These are phyloP conservation scores for Himantopus leucocephalus DNA, from an alignment of 2,113 vertebrate genomes.

Conservation along the genomic window DNA sequence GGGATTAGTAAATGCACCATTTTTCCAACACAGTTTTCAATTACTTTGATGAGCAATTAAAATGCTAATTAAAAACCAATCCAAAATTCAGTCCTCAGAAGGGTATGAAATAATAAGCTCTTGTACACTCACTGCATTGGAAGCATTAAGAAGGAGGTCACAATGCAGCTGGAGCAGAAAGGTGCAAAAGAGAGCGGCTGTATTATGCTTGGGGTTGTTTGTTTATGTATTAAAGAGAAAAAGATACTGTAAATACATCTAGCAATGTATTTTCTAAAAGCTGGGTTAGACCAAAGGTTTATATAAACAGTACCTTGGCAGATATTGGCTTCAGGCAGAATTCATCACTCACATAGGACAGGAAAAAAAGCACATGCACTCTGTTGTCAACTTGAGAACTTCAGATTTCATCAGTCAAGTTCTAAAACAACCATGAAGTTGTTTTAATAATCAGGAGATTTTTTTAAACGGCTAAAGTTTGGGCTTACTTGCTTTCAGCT, in stretches of 20 bases:
- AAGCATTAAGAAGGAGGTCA: constrained; percentile 59
- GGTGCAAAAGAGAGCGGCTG: not conserved
- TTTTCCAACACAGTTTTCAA: constrained; percentile 69
- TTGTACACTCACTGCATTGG: constrained; percentile 6
- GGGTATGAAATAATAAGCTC: constrained; percentile 70
- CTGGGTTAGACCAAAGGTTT: not conserved
- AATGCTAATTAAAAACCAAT: constrained; percentile 82
- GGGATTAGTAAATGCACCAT: constrained; percentile 70
- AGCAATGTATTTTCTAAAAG: not conserved
- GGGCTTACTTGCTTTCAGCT: not conserved
- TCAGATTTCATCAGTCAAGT: not conserved
- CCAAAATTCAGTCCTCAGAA: constrained; percentile 65
- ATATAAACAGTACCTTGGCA: not conserved
- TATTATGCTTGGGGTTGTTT: not conserved
- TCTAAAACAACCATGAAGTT: not conserved
- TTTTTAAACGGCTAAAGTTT: not conserved
- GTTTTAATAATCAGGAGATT: not conserved
- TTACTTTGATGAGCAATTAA: constrained; percentile 79
- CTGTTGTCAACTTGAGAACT: not conserved
- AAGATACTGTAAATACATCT: not conserved
- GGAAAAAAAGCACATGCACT: not conserved
- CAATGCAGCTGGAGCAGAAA: not conserved
- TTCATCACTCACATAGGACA: not conserved
- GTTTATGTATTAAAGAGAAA: not conserved
- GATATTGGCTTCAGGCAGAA: not conserved